Conservation (phyloP, 2,113 vertebrate genomes). For the Alaudala cheleensis region DNA sequence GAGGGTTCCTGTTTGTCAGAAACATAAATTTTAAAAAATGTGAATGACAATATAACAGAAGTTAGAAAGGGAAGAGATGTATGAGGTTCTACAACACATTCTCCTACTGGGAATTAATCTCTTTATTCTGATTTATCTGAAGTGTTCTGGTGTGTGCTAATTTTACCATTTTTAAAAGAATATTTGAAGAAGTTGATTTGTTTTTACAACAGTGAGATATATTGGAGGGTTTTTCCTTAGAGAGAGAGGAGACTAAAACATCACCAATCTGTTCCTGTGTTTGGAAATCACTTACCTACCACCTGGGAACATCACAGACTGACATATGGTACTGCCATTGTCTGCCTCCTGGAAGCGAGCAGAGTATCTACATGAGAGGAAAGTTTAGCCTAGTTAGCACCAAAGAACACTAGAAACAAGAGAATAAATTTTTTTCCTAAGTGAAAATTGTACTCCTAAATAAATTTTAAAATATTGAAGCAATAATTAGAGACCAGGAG, state of each 20-base stretch:
- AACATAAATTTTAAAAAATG: background rate
- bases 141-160: background rate
- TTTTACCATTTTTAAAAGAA: background rate
- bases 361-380: background rate
- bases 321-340: conserved; percentile 32
- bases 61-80: background rate
- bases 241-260: background rate
- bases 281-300: conserved; percentile 20
- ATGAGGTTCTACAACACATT: background rate
- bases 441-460: background rate
- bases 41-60: background rate
- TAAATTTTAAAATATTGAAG: background rate
- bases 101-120: background rate
- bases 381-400: background rate
- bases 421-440: background rate
- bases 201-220: background rate
- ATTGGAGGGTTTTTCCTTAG: background rate
- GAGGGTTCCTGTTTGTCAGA: background rate
- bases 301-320: background rate
- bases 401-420: background rate
- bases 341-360: conserved; percentile 1
- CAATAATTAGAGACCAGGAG: background rate
- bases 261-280: conserved; percentile 20
- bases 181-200: background rate
- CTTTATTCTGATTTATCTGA: background rate